These are phyloP conservation scores for Ciconia maguari DNA, from an alignment of 2,113 vertebrate genomes.

Conservation along the genomic window DNA sequence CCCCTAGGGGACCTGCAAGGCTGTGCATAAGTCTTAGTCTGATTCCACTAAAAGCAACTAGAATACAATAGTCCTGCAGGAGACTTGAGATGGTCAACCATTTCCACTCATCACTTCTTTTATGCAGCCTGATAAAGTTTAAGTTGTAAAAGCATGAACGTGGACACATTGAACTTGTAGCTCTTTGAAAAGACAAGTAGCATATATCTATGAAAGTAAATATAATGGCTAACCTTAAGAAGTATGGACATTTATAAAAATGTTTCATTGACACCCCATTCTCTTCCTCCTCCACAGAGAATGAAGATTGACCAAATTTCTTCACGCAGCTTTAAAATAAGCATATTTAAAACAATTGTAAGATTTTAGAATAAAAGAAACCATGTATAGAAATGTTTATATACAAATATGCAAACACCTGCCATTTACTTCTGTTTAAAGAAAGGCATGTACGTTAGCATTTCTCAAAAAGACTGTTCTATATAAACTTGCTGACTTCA, in stretches of 20 bases:
- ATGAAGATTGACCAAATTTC: neutral
- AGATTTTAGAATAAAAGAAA: neutral
- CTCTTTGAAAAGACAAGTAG: neutral
- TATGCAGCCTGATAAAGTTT: neutral
- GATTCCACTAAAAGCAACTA: neutral
- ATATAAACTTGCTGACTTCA: neutral
- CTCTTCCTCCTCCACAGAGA: neutral
- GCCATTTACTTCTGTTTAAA: neutral
- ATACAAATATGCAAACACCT: neutral
- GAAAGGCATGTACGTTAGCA: neutral
- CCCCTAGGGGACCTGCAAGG: neutral
- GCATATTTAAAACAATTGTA: neutral
- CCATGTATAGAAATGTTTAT: neutral
- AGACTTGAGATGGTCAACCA: neutral
- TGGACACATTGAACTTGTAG: accelerated
- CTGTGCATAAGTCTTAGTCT: neutral
- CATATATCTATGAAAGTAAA: neutral
- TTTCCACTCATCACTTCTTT: neutral
- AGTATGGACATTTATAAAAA: neutral
- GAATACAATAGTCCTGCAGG: neutral
- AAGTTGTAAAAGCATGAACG: neutral
- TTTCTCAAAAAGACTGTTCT: neutral
- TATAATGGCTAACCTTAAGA: neutral
- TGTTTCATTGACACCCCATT: neutral
- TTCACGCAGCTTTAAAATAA: neutral